Base-by-base conservation (phyloP, 2,113 vertebrate genomes). In the Donacobius atricapilla region DNA sequence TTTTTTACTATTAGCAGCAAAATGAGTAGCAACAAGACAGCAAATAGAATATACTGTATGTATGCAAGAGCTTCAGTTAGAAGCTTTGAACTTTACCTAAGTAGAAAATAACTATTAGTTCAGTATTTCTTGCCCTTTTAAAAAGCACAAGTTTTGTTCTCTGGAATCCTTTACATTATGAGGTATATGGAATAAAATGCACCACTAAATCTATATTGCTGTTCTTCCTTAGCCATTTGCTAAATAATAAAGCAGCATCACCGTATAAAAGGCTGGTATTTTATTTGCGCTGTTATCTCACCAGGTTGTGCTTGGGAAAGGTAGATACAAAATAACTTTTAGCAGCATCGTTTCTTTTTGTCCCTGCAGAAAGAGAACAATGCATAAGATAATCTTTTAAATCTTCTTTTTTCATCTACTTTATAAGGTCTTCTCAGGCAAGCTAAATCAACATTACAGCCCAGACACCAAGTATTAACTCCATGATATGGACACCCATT, bases 181-280 rank as follows among this genome's bases (percentile, higher is more conserved):
- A 70, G 42, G n/a, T 54, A n/a, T 27, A 18, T 53, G 17, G 39
- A 83, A 70, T 79, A 28, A 73, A 58, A 28, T 72, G 27, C 47
- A 66, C 54, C 56, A 47, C 83, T 37, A 87, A 66, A 71, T 83
- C 75, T 79, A 35, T 86, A 81, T 48, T 13, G 18, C 54, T 91
- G 19, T 57, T 71, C 88, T 84, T 89, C 65, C 77, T 64, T 80
- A 85, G 48, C 48, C 20, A 66, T 73, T 94, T 93, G 56, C 83
- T 70, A 57, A 93, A 91, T 82, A 96, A 93, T 88, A 93, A 97
- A 96, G 44, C 51, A 87, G 4, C 70, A 65, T 78, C 45, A 53
- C 4, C 4, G 6, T 17, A 20, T 42, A 54, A 68, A 53, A 93
- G 65, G 31, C 75, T 75, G 31, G 19, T 70, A 10, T 44, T 44